Evolutionary conservation across 2,797 vertebrate genomes (phyloP).

Genomic region (Coregonus sp.): DNA sequence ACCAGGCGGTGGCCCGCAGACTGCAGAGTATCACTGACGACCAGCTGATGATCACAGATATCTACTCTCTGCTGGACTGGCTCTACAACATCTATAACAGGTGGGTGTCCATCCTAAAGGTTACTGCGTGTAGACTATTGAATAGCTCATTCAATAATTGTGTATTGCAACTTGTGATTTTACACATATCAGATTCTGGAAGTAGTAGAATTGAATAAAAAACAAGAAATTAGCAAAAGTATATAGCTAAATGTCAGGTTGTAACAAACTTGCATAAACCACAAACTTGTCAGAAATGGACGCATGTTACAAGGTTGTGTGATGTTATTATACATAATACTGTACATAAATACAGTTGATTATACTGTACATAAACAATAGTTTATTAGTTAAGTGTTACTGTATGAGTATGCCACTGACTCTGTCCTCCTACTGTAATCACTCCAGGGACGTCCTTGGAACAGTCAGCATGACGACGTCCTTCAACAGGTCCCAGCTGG

Average conservation of each 20-base stretch:
- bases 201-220: no score
- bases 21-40: conserved; percentile 70
- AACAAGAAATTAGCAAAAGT: no score
- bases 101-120: conserved; percentile 57
- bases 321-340: not conserved
- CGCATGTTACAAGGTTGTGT: no score
- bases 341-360: not conserved
- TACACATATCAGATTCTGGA: not conserved
- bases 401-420: conserved; percentile 18
- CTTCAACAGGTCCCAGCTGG: conserved; percentile 75
- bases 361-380: not conserved
- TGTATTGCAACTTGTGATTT: not conserved
- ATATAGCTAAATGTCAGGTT: no score
- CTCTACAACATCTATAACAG: conserved; percentile 87
- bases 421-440: conserved; percentile 38
- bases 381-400: not conserved
- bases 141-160: not conserved
- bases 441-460: conserved; percentile 83
- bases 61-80: conserved; percentile 89
- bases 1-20: conserved; percentile 77
- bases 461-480: conserved; percentile 81
- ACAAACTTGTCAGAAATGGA: no score
- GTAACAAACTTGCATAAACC: no score
- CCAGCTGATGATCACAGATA: conserved; percentile 78
- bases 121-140: not conserved